These are phyloP conservation scores for Drosophila funebris DNA, from an alignment of 1,140 invertebrate species.

Conservation along the genomic window DNA sequence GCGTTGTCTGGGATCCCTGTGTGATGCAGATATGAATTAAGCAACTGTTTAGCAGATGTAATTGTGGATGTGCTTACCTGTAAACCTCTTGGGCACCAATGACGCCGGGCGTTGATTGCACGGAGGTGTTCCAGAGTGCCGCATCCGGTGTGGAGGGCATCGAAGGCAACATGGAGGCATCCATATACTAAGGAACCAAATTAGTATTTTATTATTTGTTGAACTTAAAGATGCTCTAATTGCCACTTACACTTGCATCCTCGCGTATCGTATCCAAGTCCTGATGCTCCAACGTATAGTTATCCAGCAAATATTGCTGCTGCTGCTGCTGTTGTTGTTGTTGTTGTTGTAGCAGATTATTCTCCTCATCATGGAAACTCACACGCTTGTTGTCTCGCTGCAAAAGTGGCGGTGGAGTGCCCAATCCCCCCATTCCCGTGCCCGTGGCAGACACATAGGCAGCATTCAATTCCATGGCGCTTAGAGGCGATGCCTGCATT, in stretches of 20 bases:
- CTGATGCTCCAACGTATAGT: conserved; percentile 55
- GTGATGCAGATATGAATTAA: neutral
- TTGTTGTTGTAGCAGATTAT: conserved; percentile 82
- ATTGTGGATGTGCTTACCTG: conserved; percentile 85
- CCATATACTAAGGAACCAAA: conserved; percentile 49
- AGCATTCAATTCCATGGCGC: conserved; percentile 74
- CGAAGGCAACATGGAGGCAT: conserved; percentile 72
- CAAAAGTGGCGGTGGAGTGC: conserved; percentile 54
- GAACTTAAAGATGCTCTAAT: neutral
- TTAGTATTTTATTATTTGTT: neutral
- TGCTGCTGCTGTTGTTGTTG: conserved; percentile 50
- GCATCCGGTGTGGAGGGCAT: conserved; percentile 88
- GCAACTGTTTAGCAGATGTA: neutral
- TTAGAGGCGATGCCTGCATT: conserved; percentile 66
- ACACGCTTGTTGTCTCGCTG: conserved; percentile 85
- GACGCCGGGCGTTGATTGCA: conserved; percentile 92
- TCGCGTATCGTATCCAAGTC: conserved; percentile 88
- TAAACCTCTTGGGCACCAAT: conserved; percentile 98
- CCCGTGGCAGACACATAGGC: conserved; percentile 71
- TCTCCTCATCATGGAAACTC: conserved; percentile 90
- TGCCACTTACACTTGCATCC: conserved; percentile 90
- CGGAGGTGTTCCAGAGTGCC: conserved; percentile 84
- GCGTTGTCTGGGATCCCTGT: conserved; percentile 92
- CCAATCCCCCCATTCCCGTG: conserved; percentile 50
- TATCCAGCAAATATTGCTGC: conserved; percentile 62